Evolutionary conservation across 2,888 invertebrate species (phyloP), one percentile per base, ranked within the genome.

Genomic region (Ptycholaimellus sp.): DNA sequence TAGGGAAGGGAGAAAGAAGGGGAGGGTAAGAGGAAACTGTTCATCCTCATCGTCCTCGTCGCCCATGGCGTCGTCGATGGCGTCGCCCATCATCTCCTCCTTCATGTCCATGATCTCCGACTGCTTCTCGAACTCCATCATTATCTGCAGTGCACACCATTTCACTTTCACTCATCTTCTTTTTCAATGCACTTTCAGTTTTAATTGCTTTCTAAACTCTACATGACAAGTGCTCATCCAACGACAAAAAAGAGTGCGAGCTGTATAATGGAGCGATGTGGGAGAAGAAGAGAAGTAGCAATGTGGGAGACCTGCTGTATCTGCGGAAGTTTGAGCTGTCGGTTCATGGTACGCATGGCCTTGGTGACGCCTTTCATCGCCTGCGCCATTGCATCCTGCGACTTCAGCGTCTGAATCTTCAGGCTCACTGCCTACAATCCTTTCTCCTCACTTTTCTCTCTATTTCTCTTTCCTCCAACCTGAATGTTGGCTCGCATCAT

Each of bases 91-190:
- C 72, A 99, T 83, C 64, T 99, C 96, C 61, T 99, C 93, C 59
- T 96, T 96, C 93, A 99, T 99, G 59, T 99, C 93, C 96, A 99
- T 99, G 38, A 99, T 87, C 65, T 96, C 93, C 0, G 85, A 82
- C 60, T 96, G 93, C 58, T 90, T 93, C 63, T 99, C 96, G 64
- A 99, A 96, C 58, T 93, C 90, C 58, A 59, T 59, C 48, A 80
- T 69, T n/a, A 27, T 11, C n/a, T 27, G 27, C n/a, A n/a, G 9
- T 9, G 27, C 9, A 27, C 11, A 11, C n/a, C 27, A 9, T n/a
- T 9, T 9, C 27, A 11, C n/a, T 9, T 27, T 27, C 27, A 27
- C 9, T n/a, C n/a, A n/a, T n/a, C n/a, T n/a, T n/a, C n/a, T n/a
- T n/a, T n/a, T n/a, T n/a, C n/a, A n/a, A n/a, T n/a, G n/a, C n/a